A percentile compares a stretch with the other conserved stretches of the same genome.
Conservation (phyloP, 2,888 invertebrate genomes). For the Clusia tigrina region DNA sequence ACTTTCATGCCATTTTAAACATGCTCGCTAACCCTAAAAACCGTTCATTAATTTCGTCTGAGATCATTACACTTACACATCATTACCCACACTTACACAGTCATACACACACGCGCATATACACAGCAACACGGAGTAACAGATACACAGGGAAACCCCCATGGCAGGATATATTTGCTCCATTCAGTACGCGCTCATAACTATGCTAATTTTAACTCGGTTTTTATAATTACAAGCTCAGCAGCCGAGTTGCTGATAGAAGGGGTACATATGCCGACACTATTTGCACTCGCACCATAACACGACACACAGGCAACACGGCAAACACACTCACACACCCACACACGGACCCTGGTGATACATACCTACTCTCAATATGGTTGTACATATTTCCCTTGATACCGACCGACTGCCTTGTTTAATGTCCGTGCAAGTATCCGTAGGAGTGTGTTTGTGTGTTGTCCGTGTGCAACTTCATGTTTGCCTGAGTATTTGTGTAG, state of each 20-base stretch:
- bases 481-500: no score
- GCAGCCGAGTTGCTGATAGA: neutral
- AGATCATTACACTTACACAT: constrained; percentile 23
- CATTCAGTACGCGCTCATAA: constrained; percentile 22
- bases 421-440: neutral
- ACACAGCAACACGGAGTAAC: neutral
- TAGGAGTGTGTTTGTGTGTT: constrained; percentile 5
- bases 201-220: constrained; percentile 32
- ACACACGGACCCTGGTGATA: neutral
- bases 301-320: no score
- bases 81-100: constrained; percentile 16
- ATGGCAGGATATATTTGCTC: no score
- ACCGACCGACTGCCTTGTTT: neutral
- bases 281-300: neutral
- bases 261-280: no score
- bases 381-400: constrained; percentile 15
- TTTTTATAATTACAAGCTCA: constrained; percentile 9
- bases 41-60: constrained; percentile 21
- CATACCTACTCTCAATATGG: neutral
- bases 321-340: neutral
- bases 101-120: constrained; percentile 17
- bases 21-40: constrained; percentile 8
- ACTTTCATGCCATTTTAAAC: constrained; percentile 1
- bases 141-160: neutral
- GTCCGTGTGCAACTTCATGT: no score